Conservation (phyloP, 1,140 invertebrate species). For the Macrobrachium nipponense region DNA sequence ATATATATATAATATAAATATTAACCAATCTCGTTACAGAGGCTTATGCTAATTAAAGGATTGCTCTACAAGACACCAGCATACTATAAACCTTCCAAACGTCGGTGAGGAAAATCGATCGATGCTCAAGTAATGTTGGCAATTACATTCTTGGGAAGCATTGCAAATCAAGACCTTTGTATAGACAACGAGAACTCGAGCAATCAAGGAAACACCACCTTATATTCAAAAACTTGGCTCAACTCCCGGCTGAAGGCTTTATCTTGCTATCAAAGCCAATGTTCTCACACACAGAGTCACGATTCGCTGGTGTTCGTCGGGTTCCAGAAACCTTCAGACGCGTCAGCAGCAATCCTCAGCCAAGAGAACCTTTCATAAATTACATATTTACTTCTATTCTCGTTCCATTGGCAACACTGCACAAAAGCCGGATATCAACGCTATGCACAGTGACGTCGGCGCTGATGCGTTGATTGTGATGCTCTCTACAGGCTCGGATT, state of each 20-base stretch:
- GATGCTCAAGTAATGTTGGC: no score
- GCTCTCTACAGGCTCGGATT: no score
- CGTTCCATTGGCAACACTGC: no score
- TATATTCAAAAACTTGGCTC: constrained; percentile 45
- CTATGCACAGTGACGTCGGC: no score
- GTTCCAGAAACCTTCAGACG: no score
- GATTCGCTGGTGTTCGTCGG: background rate
- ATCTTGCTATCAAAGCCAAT: constrained; percentile 49
- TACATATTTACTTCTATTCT: no score
- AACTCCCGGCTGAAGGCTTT: constrained; percentile 23
- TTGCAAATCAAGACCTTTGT: background rate
- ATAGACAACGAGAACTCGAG: background rate
- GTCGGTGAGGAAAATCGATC: no score
- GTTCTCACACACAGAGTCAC: background rate
- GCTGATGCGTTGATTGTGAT: no score
- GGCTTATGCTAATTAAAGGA: background rate
- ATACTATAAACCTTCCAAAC: no score
- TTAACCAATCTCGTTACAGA: background rate
- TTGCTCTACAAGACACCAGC: no score
- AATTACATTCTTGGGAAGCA: background rate
- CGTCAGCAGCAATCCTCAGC: no score
- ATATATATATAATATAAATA: constrained; percentile 7
- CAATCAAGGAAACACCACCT: constrained; percentile 33
- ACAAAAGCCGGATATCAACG: no score
- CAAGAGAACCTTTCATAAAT: background rate